Base-by-base conservation (phyloP, 1,140 invertebrate species). In the Eufriesea mexicana region DNA sequence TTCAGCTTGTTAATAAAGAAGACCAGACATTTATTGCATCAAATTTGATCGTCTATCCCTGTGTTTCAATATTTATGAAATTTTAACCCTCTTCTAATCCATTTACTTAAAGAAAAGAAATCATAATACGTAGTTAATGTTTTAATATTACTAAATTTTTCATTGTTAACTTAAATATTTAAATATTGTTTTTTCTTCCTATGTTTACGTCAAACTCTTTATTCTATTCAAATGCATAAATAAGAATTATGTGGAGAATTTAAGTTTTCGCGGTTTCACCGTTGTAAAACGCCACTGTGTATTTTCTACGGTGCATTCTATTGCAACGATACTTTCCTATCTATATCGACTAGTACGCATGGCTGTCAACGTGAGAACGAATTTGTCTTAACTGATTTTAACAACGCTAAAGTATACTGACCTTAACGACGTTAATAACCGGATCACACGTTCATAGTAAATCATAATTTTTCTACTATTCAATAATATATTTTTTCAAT, bases 1-100 rank as follows among this genome's bases (percentile, higher is more conserved):
- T n/a, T 74, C 79, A 80, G 79, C 79, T 74, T 80, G 79, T 74
- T 80, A 80, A 80, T 80, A 80, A 80, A 80, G 79, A 74, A 42
- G 35, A 51, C 74, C 70, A 74, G 47, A 64, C 70, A 80, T 80
- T 74, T 74, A 74, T 51, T 23, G 23, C 8, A 23, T 55, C 18
- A 20, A 55, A 16, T 35, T 47, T 28, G 20, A 42, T 47, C 45
- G 7, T 42, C 28, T 12, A 42, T 42, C 70, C 51, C 49, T 74
- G 20, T 28, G 51, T 4, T 35, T 55, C n/a, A 8, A 20, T 66
- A 2, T 23, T 12, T 23, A 5, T 20, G 1, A 42, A 35, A 8
- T 18, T 55, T 20, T 20, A 55, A 4, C 35, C 35, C 18, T 64
- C 61, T 64, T 67, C 23, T n/a, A 47, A 25, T 14, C 61, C 2